These are phyloP conservation scores for Sterna hirundo DNA, from an alignment of 2,113 vertebrate genomes.

Conservation along the genomic window DNA sequence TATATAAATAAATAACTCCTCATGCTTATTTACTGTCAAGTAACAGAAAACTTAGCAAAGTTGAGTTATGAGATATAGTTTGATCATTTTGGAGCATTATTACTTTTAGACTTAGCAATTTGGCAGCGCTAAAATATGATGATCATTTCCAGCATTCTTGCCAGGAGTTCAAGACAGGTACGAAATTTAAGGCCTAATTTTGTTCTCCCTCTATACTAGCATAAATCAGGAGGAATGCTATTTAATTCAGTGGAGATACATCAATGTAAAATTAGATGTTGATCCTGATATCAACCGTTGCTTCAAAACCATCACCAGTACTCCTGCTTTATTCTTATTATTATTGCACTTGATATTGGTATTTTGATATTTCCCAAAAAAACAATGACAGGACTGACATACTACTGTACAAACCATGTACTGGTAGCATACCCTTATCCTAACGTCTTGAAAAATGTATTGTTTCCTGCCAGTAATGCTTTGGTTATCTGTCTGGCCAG, in stretches of 20 bases:
- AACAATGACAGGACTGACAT: neutral
- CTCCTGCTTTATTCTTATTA: neutral
- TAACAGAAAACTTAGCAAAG: neutral
- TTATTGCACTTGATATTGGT: neutral
- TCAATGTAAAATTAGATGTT: neutral
- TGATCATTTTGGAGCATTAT: neutral
- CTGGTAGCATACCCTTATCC: neutral
- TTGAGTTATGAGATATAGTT: neutral
- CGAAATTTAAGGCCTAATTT: constrained; percentile 43
- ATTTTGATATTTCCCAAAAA: neutral
- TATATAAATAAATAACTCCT: neutral
- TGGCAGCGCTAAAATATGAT: neutral
- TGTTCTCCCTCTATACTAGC: neutral
- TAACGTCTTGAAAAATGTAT: neutral
- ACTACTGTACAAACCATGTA: neutral
- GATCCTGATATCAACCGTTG: neutral
- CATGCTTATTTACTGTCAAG: neutral
- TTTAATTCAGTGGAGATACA: neutral
- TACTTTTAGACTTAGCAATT: neutral
- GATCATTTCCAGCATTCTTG: neutral
- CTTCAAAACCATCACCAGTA: neutral
- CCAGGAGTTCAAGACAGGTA: neutral
- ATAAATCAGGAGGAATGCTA: neutral
- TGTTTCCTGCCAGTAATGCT: neutral
- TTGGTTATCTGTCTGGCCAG: neutral